Evolutionary conservation across 2,797 vertebrate species (phyloP).

Genomic region (Pantherophis vulpinus): DNA sequence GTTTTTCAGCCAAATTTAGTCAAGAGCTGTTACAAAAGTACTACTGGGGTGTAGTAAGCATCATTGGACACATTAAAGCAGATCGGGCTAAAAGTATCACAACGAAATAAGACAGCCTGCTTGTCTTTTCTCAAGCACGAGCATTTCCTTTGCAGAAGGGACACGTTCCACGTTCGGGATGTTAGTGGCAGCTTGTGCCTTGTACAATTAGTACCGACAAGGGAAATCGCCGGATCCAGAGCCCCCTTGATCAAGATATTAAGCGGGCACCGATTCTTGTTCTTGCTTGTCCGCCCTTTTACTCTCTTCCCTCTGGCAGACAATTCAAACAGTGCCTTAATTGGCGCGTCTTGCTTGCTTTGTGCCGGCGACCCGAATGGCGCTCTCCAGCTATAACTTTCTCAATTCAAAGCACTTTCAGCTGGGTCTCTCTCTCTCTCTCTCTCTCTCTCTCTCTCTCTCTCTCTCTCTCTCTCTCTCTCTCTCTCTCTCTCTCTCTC

Average conservation of each 20-base stretch:
- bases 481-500: too few relatives aligned
- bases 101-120: background rate
- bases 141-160: background rate
- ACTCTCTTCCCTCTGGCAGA: background rate
- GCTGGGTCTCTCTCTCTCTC: background rate
- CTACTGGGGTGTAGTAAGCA: background rate
- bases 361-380: background rate
- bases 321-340: background rate
- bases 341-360: background rate
- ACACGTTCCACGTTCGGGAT: background rate
- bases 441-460: background rate
- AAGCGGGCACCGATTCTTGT: background rate
- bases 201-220: background rate
- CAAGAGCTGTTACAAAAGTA: background rate
- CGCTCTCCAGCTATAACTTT: background rate
- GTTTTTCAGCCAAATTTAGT: background rate
- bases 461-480: background rate
- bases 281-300: background rate
- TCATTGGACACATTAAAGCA: background rate
- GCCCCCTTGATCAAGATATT: background rate
- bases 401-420: background rate
- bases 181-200: background rate
- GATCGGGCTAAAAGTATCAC: background rate
- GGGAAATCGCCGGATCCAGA: background rate
- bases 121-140: background rate